These are phyloP conservation scores for Bimastos eiseni DNA, from an alignment of 2,888 invertebrate genomes.

Conservation along the genomic window DNA sequence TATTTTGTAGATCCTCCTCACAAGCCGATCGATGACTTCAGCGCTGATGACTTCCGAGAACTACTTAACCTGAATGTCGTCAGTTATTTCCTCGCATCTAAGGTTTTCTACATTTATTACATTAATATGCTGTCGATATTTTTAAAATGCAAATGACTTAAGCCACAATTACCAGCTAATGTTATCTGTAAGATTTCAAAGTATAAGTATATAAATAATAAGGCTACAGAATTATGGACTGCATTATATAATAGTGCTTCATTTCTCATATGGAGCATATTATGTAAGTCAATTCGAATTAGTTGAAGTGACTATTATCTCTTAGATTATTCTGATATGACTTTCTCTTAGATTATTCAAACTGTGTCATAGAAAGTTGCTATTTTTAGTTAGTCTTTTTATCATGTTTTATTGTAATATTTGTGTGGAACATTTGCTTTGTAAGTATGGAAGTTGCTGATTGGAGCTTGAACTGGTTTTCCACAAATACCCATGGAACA, in stretches of 20 bases:
- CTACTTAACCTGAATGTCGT: slow-evolving; percentile 55
- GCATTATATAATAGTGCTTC: not conserved
- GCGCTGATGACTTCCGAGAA: slow-evolving; percentile 52
- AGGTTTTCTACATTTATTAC: slow-evolving; percentile 47
- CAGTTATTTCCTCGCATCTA: slow-evolving; percentile 54
- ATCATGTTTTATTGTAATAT: not conserved
- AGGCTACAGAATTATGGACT: not conserved
- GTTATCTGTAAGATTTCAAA: not conserved
- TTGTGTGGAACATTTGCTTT: not conserved
- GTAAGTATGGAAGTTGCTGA: not conserved
- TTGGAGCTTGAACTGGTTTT: not conserved
- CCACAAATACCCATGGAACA: not conserved
- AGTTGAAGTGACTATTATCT: too few species aligned
- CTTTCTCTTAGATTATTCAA: not conserved
- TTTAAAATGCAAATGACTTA: not conserved
- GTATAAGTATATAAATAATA: not conserved
- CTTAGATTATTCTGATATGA: too few species aligned
- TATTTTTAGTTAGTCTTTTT: not conserved
- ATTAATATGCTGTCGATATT: not conserved
- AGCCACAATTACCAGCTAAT: not conserved
- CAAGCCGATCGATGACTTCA: slow-evolving; percentile 54
- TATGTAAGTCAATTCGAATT: not conserved
- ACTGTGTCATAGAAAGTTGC: not conserved
- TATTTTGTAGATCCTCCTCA: slow-evolving; percentile 54
- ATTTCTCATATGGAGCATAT: not conserved